These are phyloP conservation scores for Trachelus stipa DNA, from an alignment of 2,888 invertebrate species.

Conservation along the genomic window DNA sequence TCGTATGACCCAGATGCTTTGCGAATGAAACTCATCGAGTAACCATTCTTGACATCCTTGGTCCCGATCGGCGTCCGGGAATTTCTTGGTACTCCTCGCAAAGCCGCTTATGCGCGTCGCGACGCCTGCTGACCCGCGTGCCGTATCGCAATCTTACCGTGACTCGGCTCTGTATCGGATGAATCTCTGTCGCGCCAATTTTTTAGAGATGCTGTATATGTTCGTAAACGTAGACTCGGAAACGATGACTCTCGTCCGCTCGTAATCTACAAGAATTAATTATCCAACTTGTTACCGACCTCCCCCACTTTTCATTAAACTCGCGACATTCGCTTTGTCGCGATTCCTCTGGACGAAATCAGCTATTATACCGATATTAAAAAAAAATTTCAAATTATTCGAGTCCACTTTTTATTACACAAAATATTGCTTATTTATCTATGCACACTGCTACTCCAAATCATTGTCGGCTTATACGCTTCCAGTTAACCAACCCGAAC, in stretches of 20 bases:
- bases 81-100: not conserved
- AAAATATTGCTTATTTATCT: not conserved
- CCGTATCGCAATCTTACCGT: not conserved
- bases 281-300: not conserved
- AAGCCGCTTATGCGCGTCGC: not conserved
- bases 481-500: not conserved
- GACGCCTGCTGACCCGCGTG: not conserved
- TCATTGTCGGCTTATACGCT: not conserved
- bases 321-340: not conserved
- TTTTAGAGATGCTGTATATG: not conserved
- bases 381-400: too few relatives aligned
- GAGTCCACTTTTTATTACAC: too few relatives aligned
- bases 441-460: not conserved
- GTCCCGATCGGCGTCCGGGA: conserved; percentile 28
- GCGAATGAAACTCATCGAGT: conserved; percentile 39
- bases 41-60: conserved; percentile 45
- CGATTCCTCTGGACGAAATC: too few relatives aligned
- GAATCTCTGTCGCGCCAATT: not conserved
- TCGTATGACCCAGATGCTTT: conserved; percentile 45
- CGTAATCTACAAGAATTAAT: not conserved
- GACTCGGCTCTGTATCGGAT: not conserved
- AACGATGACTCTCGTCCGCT: not conserved
- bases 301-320: not conserved
- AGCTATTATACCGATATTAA: too few relatives aligned
- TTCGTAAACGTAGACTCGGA: not conserved